phyloP scores from a whole-genome alignment of 2,888 invertebrate genomes.

The Alcis repandata region DNA sequence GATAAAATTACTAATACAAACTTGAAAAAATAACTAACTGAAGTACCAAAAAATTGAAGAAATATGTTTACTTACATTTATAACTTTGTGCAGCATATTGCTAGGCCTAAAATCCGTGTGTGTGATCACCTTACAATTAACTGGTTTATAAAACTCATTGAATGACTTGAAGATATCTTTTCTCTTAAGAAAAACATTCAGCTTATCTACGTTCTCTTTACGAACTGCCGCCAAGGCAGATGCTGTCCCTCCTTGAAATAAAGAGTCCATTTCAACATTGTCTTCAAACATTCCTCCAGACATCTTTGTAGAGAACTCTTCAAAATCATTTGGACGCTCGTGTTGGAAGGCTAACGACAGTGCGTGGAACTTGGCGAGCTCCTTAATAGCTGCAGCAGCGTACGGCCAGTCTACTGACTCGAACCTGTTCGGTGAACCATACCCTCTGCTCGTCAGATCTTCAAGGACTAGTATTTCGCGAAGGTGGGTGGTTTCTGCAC shows the following conservation, averaged over 20 bases:
- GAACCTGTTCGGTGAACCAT: neutral
- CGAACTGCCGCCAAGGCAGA: no score
- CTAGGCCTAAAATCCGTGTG: neutral
- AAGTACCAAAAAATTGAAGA: no score
- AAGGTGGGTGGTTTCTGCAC: slow-evolving; percentile 33
- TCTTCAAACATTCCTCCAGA: neutral
- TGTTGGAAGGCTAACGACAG: neutral
- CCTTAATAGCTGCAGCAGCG: neutral
- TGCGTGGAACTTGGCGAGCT: neutral
- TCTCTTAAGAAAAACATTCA: no score
- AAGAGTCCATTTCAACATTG: no score
- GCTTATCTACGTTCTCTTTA: no score
- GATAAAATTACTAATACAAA: no score
- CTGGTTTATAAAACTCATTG: neutral
- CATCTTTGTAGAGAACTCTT: no score
- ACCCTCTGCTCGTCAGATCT: neutral
- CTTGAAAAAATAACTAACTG: no score
- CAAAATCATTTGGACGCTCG: neutral
- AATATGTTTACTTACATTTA: neutral
- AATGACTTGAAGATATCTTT: neutral
- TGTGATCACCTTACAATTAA: neutral
- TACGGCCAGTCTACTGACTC: slow-evolving; percentile 4
- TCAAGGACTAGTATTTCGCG: neutral
- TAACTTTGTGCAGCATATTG: neutral
- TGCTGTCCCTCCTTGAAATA: no score